Base-by-base conservation (phyloP, 1,140 invertebrate genomes). In the Metaphire vulgaris region DNA sequence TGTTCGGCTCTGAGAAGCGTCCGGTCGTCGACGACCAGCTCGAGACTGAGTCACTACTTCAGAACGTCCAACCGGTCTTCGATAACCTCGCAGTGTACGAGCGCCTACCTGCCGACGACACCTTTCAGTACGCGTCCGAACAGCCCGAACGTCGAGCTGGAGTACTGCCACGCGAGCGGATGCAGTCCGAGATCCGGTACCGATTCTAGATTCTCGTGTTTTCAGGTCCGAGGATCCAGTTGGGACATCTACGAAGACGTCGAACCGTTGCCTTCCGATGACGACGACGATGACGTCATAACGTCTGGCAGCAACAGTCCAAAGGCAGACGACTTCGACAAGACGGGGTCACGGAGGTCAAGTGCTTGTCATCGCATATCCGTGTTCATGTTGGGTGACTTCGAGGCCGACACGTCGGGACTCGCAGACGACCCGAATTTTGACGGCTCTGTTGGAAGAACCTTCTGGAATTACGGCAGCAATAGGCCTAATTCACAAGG, bases 21-120 rank as follows among this genome's bases (percentile, higher is more conserved):
- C 14, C 67, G 67, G 67, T 69, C 67, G 2, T 69, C 67, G n/a
- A 69, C 26, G 67, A n/a, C n/a, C n/a, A 69, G 67, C n/a, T 69
- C 67, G 6, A 6, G 67, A 2, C 2, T 69, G 14, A 69, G 67
- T 31, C 67, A 69, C 67, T 69, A 69, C 67, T 14, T 69, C 6
- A 2, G n/a, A 6, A 31, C 26, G 67, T 31, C 67, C 6, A 6
- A 28, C 67, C n/a, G 67, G 67, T 69, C n/a, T 26, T 56, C 41
- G 41, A 21, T 56, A 21, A 56, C 41, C 41, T 56, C 41, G 41
- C 41, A 56, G 41, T 56, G 41, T 21, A 56, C 41, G 6, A 56
- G 41, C 41, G 41, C 41, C 41, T 56, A 56, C 41, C 21, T 56
- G 21, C 41, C 41, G 41, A 56, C 41, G 41, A n/a, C n/a, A n/a